phyloP scores from a whole-genome alignment of 2,113 vertebrate species.

The Butorides virescens region DNA sequence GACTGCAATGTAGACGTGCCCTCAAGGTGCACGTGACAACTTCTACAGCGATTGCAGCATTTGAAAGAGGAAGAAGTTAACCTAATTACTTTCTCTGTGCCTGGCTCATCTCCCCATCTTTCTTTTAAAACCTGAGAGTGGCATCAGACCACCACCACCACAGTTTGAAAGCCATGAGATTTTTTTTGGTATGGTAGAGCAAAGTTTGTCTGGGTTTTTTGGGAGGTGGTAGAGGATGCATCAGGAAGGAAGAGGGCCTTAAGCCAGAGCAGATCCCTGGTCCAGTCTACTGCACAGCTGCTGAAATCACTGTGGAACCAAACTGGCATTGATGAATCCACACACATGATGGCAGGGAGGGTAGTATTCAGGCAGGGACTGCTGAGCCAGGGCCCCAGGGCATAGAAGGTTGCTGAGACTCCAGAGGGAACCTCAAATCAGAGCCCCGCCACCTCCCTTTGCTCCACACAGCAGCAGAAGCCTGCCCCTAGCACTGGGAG shows the following conservation, averaged over 20 bases:
- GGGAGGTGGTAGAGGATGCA: background rate
- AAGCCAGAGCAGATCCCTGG: background rate
- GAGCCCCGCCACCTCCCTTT: background rate
- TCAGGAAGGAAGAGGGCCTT: background rate
- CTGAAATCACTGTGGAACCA: background rate
- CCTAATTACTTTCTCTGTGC: background rate
- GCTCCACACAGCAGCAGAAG: background rate
- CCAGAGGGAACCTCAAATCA: background rate
- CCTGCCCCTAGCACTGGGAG: rapidly evolving
- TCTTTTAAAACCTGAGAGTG: background rate
- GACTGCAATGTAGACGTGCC: background rate
- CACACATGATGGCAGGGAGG: rapidly evolving
- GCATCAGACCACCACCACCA: background rate
- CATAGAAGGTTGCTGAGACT: background rate
- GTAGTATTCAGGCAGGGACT: background rate
- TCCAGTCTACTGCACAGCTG: background rate
- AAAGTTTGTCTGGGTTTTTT: background rate
- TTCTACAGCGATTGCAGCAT: background rate
- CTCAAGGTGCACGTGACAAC: background rate
- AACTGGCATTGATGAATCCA: background rate
- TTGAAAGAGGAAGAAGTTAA: background rate
- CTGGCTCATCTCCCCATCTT: background rate
- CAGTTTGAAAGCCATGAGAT: background rate
- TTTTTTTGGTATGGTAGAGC: background rate
- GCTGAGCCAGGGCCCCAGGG: background rate